These are phyloP conservation scores for Alligator sinensis DNA, from an alignment of 2,113 vertebrate genomes.

Conservation along the genomic window DNA sequence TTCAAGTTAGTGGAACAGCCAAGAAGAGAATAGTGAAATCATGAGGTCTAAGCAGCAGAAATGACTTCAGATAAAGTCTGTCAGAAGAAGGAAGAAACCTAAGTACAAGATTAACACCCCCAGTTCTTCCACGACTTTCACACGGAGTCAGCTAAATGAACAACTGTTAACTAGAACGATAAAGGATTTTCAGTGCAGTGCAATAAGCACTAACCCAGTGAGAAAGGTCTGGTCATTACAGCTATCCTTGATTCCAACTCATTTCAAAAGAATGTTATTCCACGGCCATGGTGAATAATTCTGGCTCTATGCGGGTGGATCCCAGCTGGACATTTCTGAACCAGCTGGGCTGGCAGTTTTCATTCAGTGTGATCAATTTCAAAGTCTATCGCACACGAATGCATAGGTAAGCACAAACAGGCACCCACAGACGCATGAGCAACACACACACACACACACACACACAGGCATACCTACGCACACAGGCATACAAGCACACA, in stretches of 20 bases:
- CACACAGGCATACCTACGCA: too few species aligned
- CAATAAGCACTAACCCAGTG: background rate
- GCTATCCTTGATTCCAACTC: background rate
- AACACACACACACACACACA: too few species aligned
- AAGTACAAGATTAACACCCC: background rate
- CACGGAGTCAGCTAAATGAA: background rate
- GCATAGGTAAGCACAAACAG: too few species aligned
- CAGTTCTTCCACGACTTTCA: background rate
- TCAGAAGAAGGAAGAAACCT: background rate
- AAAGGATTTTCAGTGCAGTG: background rate
- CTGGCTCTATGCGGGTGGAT: background rate
- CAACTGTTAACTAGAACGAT: background rate
- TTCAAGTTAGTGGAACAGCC: background rate
- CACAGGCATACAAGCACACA: too few species aligned
- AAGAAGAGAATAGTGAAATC: fast-evolving
- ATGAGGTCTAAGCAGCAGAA: background rate
- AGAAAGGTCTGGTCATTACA: background rate
- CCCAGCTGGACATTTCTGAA: background rate
- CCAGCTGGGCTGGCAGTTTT: background rate
- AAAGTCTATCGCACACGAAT: background rate
- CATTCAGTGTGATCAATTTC: background rate
- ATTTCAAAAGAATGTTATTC: background rate
- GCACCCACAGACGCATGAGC: too few species aligned
- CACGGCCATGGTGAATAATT: background rate
- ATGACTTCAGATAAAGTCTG: background rate